phyloP scores from a whole-genome alignment of 2,797 vertebrate genomes.

The Hydrolagus colliei region DNA sequence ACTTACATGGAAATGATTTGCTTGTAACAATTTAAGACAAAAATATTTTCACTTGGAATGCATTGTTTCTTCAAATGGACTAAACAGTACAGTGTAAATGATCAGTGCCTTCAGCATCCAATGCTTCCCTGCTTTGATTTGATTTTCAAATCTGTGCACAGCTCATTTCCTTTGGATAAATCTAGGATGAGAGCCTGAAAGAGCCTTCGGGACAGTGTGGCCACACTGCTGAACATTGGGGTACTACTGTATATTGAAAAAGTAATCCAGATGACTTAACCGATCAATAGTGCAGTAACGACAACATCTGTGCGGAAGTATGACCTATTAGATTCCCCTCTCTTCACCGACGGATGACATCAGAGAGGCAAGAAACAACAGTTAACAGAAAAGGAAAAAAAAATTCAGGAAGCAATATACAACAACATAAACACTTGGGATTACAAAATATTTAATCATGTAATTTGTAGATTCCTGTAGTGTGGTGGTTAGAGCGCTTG shows the following conservation, averaged over 20 bases:
- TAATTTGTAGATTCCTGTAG: too few relatives aligned
- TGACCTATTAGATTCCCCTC: neutral
- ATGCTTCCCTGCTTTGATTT: too few relatives aligned
- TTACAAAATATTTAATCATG: constrained; percentile 7
- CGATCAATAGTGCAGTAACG: neutral
- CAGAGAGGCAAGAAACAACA: neutral
- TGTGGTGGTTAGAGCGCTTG: too few relatives aligned
- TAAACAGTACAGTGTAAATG: neutral
- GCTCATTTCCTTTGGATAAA: neutral
- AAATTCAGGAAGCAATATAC: neutral
- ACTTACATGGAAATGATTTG: neutral
- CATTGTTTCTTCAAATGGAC: neutral
- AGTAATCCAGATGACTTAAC: neutral
- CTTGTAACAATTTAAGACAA: neutral
- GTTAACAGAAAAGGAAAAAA: neutral
- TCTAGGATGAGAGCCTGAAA: neutral
- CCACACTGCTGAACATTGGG: neutral
- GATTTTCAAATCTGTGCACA: too few relatives aligned
- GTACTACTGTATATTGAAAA: neutral
- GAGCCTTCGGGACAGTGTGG: neutral
- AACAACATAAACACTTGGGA: neutral
- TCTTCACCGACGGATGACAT: neutral
- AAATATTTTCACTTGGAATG: neutral
- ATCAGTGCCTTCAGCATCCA: too few relatives aligned
- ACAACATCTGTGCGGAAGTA: too few relatives aligned